Percentiles rank a stretch among this genome's conserved stretches.
Evolutionary conservation across 2,113 vertebrate species (phyloP).

Genomic region (Trachemys scripta): DNA sequence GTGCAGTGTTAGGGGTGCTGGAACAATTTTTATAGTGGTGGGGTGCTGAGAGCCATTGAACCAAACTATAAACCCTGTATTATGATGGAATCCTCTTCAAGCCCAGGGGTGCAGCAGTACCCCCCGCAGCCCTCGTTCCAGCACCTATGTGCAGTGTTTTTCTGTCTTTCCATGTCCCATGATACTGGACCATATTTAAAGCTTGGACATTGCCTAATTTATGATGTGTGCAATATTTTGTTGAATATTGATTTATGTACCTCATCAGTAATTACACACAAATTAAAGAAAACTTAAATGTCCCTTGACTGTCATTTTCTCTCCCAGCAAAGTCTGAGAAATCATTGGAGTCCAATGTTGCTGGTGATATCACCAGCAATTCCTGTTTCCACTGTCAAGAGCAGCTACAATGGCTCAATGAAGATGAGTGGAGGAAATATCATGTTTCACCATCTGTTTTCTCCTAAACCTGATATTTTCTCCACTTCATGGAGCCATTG

Average conservation of each 20-base stretch:
- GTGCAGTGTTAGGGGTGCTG: neutral
- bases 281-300: neutral
- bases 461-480: neutral
- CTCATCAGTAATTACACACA: rapidly evolving
- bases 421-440: neutral
- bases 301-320: neutral
- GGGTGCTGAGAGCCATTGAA: no score
- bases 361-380: rapidly evolving
- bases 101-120: no score
- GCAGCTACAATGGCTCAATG: neutral
- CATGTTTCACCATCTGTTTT: neutral
- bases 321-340: neutral
- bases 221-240: rapidly evolving
- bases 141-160: neutral
- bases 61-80: no score
- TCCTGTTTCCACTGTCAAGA: neutral
- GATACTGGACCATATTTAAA: neutral
- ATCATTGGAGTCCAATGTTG: neutral
- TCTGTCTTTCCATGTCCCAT: neutral
- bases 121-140: no score
- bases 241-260: rapidly evolving
- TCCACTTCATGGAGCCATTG: neutral
- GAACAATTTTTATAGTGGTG: no score
- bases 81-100: no score
- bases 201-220: neutral